A percentile compares a stretch with the other conserved stretches of the same genome.
phyloP scores from a whole-genome alignment of 2,888 invertebrate species.

The Dysmachus trigonus region DNA sequence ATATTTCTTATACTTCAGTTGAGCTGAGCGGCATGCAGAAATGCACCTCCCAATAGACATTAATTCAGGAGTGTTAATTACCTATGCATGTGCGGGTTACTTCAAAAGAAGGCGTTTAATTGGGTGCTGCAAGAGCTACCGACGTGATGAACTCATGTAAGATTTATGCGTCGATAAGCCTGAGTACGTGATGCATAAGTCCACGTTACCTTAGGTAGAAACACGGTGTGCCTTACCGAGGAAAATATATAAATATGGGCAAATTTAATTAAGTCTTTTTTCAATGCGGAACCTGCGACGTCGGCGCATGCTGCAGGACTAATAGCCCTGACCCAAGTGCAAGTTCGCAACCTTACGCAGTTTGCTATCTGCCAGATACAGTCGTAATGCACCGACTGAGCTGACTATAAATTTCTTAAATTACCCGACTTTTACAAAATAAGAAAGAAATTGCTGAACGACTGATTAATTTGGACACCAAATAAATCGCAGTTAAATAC shows the following conservation, averaged over 20 bases:
- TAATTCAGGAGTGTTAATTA: neutral
- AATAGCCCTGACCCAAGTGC: neutral
- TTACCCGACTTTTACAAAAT: neutral
- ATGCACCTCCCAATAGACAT: neutral
- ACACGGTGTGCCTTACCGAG: neutral
- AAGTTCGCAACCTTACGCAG: neutral
- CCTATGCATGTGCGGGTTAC: neutral
- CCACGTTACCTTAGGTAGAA: neutral
- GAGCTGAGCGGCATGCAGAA: neutral
- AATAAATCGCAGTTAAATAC: neutral
- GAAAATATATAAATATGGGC: neutral
- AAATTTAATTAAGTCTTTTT: neutral
- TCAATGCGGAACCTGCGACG: neutral
- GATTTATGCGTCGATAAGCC: conserved; percentile 19
- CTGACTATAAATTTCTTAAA: neutral
- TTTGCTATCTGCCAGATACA: neutral
- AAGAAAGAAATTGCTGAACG: neutral
- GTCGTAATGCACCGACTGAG: neutral
- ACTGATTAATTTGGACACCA: neutral
- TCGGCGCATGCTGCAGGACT: neutral
- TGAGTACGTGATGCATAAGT: neutral
- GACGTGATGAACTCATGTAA: neutral
- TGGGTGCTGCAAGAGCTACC: neutral
- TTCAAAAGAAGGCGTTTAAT: conserved; percentile 1
- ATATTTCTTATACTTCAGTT: neutral